Percentiles rank a stretch among this genome's conserved stretches.
Evolutionary conservation across 2,113 vertebrate species (phyloP).

Genomic region (Otolemur garnettii): DNA sequence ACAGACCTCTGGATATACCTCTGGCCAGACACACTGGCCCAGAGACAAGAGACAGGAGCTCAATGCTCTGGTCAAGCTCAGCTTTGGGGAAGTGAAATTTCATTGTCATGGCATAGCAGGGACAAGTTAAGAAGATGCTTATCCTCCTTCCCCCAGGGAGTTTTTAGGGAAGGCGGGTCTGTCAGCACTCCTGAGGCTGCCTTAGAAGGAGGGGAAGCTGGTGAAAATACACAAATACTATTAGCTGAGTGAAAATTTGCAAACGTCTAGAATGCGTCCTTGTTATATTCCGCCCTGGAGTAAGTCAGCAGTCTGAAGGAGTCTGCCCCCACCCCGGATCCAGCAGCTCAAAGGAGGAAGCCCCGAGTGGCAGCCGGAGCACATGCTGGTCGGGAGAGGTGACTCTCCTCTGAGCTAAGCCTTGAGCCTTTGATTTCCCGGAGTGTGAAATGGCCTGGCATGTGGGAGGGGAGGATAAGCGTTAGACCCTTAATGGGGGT

Average conservation of each 20-base stretch:
- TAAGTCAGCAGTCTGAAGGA: neutral
- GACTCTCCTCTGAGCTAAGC: neutral
- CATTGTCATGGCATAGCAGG: neutral
- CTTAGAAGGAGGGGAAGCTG: neutral
- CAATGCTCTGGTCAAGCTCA: neutral
- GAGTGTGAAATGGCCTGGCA: neutral
- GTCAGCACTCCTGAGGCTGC: neutral
- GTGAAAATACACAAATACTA: neutral
- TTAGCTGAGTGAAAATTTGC: constrained; percentile 10
- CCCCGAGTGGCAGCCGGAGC: neutral
- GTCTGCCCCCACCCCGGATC: neutral
- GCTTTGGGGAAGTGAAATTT: neutral
- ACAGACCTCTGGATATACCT: neutral
- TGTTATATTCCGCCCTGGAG: neutral
- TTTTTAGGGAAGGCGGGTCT: neutral
- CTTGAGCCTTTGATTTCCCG: neutral
- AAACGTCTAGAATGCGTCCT: neutral
- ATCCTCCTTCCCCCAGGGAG: neutral
- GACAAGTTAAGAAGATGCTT: neutral
- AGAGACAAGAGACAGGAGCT: neutral
- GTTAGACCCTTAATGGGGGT: rapidly evolving
- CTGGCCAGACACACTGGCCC: neutral
- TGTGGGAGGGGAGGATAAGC: neutral
- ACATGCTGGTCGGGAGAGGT: neutral
- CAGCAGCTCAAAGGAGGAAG: neutral